Conservation (phyloP, 2,888 invertebrate species). For the Leptarthrus brevirostris region DNA sequence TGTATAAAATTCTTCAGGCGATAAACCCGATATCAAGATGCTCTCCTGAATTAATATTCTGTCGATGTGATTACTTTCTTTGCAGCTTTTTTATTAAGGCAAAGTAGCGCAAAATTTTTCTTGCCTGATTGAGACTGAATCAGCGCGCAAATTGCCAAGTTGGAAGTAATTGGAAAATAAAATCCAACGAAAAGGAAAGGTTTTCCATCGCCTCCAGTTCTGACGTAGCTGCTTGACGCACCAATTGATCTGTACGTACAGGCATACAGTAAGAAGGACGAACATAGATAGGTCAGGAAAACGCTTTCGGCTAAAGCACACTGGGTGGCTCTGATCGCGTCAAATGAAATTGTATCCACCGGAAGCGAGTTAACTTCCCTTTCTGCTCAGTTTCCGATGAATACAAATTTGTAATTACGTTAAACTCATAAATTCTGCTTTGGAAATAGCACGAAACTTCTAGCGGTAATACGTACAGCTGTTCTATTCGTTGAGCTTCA, state of each 20-base stretch:
- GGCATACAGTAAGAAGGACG: not conserved
- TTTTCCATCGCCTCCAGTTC: not conserved
- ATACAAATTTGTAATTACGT: conserved; percentile 53
- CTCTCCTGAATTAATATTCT: not conserved
- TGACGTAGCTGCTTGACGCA: not conserved
- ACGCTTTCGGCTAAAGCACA: not conserved
- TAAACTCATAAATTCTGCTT: conserved; percentile 49
- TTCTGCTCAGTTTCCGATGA: conserved; percentile 27
- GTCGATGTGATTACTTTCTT: not conserved
- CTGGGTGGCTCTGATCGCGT: not conserved
- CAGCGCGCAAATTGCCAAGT: conserved; percentile 1
- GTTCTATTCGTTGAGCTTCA: not conserved
- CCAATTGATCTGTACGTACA: not conserved
- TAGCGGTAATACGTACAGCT: not conserved
- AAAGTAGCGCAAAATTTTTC: not conserved
- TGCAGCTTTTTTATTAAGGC: not conserved
- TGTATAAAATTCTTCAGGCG: not conserved
- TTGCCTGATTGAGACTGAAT: not conserved
- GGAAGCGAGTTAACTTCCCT: not conserved
- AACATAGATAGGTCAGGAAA: not conserved
- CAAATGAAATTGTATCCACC: not conserved
- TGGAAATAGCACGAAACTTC: not conserved
- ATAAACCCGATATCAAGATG: not conserved
- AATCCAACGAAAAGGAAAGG: not conserved
- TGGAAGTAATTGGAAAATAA: not conserved